Conservation (phyloP, 2,888 invertebrate species). For the Drosophila helvetica region DNA sequence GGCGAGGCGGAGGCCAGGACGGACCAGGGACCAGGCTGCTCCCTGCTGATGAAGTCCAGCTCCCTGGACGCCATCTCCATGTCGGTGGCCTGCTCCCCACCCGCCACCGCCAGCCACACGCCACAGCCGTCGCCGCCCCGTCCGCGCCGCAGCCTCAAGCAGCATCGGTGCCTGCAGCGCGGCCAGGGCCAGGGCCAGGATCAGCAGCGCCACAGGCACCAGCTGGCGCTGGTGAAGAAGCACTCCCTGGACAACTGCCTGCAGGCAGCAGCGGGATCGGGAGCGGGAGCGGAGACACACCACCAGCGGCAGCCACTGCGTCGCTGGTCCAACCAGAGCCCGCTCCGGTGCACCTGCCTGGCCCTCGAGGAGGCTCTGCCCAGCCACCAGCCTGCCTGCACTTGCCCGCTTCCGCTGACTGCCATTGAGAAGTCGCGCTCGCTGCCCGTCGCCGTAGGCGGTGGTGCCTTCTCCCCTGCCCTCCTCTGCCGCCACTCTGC, state of each 20-base stretch:
- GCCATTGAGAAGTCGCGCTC: slow-evolving; percentile 70
- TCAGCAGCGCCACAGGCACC: slow-evolving; percentile 30
- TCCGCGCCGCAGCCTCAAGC: slow-evolving; percentile 74
- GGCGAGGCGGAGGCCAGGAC: slow-evolving; percentile 49
- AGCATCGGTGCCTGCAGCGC: slow-evolving; percentile 71
- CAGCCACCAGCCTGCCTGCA: slow-evolving; percentile 42
- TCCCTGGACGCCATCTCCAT: slow-evolving; percentile 83
- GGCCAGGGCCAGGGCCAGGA: neutral
- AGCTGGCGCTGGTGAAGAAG: slow-evolving; percentile 53
- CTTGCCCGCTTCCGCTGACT: slow-evolving; percentile 41
- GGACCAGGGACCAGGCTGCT: slow-evolving; percentile 14
- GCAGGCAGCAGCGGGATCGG: slow-evolving; percentile 60
- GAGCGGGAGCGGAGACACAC: slow-evolving; percentile 38
- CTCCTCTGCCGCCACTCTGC: slow-evolving; percentile 43
- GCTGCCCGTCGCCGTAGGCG: slow-evolving; percentile 40
- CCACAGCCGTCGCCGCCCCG: slow-evolving; percentile 78
- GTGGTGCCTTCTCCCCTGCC: slow-evolving; percentile 4
- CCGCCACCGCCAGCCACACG: slow-evolving; percentile 19
- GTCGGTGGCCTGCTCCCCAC: slow-evolving; percentile 79
- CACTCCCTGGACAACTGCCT: slow-evolving; percentile 46
- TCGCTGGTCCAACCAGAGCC: slow-evolving; percentile 79
- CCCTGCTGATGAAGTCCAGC: slow-evolving; percentile 82
- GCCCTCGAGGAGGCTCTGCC: neutral
- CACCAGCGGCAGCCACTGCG: slow-evolving; percentile 56
- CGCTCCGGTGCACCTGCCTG: slow-evolving; percentile 72